A percentile compares a stretch with the other conserved stretches of the same genome.
phyloP scores from a whole-genome alignment of 2,113 vertebrate genomes.

The Zosterops hypoxanthus region DNA sequence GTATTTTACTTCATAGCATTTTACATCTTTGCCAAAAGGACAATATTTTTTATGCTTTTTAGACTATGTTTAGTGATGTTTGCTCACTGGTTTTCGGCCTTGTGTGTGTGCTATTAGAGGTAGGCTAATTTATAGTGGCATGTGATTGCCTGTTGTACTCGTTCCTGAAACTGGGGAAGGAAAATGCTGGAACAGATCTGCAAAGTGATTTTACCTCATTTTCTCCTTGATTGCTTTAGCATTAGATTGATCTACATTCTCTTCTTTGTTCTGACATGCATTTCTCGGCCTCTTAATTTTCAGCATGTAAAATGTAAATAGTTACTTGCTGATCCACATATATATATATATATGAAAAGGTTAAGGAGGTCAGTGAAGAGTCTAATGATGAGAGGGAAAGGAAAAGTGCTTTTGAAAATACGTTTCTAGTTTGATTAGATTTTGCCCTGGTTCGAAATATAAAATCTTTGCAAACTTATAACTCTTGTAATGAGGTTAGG shows the following conservation, averaged over 20 bases:
- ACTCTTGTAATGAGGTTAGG: not conserved
- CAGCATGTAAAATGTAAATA: not conserved
- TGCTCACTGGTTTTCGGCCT: not conserved
- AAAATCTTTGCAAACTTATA: not conserved
- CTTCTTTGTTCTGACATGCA: not conserved
- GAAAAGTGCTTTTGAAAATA: not conserved
- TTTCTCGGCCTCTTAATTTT: slow-evolving; percentile 31
- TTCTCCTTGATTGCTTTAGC: not conserved
- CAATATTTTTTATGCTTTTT: not conserved
- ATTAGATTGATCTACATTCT: not conserved
- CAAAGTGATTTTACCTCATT: slow-evolving; percentile 1
- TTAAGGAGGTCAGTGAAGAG: not conserved
- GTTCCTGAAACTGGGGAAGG: not conserved
- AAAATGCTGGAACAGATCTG: not conserved
- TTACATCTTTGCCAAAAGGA: not conserved
- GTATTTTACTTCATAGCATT: not conserved
- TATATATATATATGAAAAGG: not conserved
- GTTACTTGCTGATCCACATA: not conserved
- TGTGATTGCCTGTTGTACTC: not conserved
- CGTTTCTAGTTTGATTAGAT: not conserved
- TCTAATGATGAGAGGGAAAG: not conserved
- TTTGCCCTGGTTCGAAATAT: not conserved
- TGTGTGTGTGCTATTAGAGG: not conserved
- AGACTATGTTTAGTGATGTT: not conserved
- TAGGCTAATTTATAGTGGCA: not conserved